phyloP scores from a whole-genome alignment of 2,113 vertebrate genomes.

The Ciconia maguari region DNA sequence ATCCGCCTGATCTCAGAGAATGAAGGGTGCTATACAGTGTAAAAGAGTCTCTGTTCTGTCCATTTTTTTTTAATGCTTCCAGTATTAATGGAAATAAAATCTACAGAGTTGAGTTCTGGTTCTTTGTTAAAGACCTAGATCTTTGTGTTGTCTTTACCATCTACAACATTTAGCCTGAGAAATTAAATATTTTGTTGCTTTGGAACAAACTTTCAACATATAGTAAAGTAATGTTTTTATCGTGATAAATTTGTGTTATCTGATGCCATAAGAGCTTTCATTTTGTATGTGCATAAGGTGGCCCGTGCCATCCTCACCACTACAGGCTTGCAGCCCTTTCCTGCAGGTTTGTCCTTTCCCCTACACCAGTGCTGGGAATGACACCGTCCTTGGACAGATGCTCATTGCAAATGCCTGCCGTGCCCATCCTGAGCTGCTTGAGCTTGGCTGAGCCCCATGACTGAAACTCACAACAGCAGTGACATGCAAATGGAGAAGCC shows the following conservation, averaged over 20 bases:
- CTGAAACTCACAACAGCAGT: background rate
- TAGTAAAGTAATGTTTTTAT: background rate
- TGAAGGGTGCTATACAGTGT: background rate
- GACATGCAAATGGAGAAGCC: background rate
- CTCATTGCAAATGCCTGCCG: background rate
- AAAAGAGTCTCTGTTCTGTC: background rate
- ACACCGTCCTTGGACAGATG: too few species aligned
- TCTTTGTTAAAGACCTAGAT: background rate
- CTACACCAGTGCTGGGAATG: background rate
- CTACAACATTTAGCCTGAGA: background rate
- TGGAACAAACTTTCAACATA: background rate
- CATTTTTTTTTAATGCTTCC: background rate
- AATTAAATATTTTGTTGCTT: background rate
- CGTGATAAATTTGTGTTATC: background rate
- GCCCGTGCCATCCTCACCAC: background rate
- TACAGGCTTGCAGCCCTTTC: background rate
- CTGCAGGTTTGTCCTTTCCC: background rate
- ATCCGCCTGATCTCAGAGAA: background rate
- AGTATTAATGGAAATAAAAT: constrained; percentile 33
- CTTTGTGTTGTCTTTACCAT: background rate
- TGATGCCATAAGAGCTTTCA: background rate
- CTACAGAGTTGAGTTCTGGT: background rate
- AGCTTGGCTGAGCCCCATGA: background rate
- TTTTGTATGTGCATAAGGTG: background rate
- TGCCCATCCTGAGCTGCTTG: too few species aligned